Percentiles rank a stretch among this genome's conserved stretches.
phyloP scores from a whole-genome alignment of 2,797 vertebrate genomes.

The Parambassis ranga region DNA sequence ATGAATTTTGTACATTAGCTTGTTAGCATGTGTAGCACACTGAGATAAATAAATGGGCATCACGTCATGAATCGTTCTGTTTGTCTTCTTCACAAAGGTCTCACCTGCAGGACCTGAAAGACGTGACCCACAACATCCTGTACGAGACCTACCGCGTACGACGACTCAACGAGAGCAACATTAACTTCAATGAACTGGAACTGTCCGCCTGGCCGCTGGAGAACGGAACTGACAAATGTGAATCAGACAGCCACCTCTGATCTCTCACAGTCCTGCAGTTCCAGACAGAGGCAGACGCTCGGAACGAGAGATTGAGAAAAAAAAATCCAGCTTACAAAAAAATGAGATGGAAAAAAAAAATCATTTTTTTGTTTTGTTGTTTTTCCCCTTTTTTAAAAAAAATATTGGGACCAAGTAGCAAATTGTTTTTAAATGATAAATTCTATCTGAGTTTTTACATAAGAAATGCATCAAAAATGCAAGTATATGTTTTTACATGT shows the following conservation, averaged over 20 bases:
- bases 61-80: background rate
- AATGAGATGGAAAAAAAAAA: slow-evolving; percentile 22
- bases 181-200: slow-evolving; percentile 67
- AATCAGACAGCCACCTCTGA: slow-evolving; percentile 77
- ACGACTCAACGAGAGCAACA: slow-evolving; percentile 88
- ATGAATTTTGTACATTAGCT: too few relatives aligned
- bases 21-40: too few relatives aligned
- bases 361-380: background rate
- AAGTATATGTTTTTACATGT: slow-evolving; percentile 58
- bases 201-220: slow-evolving; percentile 62
- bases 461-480: slow-evolving; percentile 51
- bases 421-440: slow-evolving; percentile 26
- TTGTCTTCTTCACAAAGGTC: slow-evolving; percentile 78
- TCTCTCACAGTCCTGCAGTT: background rate
- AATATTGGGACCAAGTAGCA: slow-evolving; percentile 22
- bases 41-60: too few relatives aligned
- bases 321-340: background rate
- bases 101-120: slow-evolving; percentile 96
- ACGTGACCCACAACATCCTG: slow-evolving; percentile 93
- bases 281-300: background rate
- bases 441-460: slow-evolving; percentile 46
- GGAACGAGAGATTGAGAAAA: background rate
- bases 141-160: slow-evolving; percentile 90
- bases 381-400: too few relatives aligned
- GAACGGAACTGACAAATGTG: slow-evolving; percentile 65